These are phyloP conservation scores for Microchirus variegatus DNA, from an alignment of 2,797 vertebrate species.

Conservation along the genomic window DNA sequence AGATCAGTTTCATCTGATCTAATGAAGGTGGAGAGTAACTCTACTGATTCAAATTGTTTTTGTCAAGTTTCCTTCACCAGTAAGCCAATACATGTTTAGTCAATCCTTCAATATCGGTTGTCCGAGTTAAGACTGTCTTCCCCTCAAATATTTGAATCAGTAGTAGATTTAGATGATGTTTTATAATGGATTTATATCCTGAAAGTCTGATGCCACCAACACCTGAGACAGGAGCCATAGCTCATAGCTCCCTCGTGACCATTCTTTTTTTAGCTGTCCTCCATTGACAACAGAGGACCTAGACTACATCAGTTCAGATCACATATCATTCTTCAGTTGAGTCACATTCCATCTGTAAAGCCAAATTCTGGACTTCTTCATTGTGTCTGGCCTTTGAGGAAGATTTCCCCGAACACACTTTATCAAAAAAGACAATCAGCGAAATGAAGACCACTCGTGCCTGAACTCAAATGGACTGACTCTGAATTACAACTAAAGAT, in stretches of 20 bases:
- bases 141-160: slow-evolving; percentile 4
- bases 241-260: slow-evolving; percentile 8
- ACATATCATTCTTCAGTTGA: slow-evolving; percentile 36
- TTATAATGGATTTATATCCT: neutral
- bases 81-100: slow-evolving; percentile 5
- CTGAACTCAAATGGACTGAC: slow-evolving; percentile 35
- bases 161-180: slow-evolving; percentile 1
- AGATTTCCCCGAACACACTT: slow-evolving; percentile 26
- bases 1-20: slow-evolving; percentile 8
- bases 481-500: slow-evolving; percentile 27
- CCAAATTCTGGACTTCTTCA: slow-evolving; percentile 29
- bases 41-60: neutral
- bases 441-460: slow-evolving; percentile 19
- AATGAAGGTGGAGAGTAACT: neutral
- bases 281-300: slow-evolving; percentile 12
- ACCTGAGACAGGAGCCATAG: neutral
- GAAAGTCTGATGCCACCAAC: too few species aligned
- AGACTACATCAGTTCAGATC: slow-evolving; percentile 14
- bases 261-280: slow-evolving; percentile 13
- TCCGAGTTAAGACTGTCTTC: slow-evolving; percentile 21
- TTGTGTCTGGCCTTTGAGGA: slow-evolving; percentile 47
- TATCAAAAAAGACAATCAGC: slow-evolving; percentile 17
- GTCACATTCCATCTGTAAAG: slow-evolving; percentile 59
- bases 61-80: neutral
- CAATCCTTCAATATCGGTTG: slow-evolving; percentile 33